These are phyloP conservation scores for Xiphias gladius DNA, from an alignment of 2,113 vertebrate species.

Conservation along the genomic window DNA sequence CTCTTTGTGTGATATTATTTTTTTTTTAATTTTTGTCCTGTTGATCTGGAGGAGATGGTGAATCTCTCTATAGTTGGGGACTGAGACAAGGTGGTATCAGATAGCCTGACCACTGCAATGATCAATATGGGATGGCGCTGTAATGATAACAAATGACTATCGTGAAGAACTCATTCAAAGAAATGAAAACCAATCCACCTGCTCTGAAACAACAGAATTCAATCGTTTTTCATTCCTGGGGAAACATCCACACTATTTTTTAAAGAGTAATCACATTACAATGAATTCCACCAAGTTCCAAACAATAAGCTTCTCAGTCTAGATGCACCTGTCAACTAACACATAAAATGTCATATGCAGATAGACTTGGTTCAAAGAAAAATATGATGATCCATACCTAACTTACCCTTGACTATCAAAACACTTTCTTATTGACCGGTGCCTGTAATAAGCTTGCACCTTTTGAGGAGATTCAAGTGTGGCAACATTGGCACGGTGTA, in stretches of 20 bases:
- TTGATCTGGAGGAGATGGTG: slow-evolving; percentile 45
- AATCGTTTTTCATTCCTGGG: slow-evolving; percentile 55
- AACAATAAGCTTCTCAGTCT: slow-evolving; percentile 9
- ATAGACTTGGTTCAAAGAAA: slow-evolving; percentile 10
- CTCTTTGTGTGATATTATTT: slow-evolving; percentile 2
- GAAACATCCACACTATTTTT: slow-evolving; percentile 31
- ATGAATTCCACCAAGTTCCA: slow-evolving; percentile 20
- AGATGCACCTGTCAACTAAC: slow-evolving; percentile 12
- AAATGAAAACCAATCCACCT: slow-evolving; percentile 67
- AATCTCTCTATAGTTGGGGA: slow-evolving; percentile 42
- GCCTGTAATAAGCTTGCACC: no score
- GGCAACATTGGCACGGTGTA: neutral
- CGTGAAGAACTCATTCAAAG: slow-evolving; percentile 65
- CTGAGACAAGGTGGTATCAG: slow-evolving; percentile 58
- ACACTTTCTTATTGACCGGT: neutral
- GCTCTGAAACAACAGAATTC: slow-evolving; percentile 63
- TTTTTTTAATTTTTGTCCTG: neutral
- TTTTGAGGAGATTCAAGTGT: neutral
- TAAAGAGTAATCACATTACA: slow-evolving; percentile 36
- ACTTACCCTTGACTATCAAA: neutral
- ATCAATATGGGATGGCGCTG: slow-evolving; percentile 74
- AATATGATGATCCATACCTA: neutral
- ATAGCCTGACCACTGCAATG: slow-evolving; percentile 59
- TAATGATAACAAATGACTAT: slow-evolving; percentile 70
- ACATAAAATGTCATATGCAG: neutral